Evolutionary conservation across 1,140 invertebrate genomes (phyloP).

Genomic region (Polypedilum vanderplanki): DNA sequence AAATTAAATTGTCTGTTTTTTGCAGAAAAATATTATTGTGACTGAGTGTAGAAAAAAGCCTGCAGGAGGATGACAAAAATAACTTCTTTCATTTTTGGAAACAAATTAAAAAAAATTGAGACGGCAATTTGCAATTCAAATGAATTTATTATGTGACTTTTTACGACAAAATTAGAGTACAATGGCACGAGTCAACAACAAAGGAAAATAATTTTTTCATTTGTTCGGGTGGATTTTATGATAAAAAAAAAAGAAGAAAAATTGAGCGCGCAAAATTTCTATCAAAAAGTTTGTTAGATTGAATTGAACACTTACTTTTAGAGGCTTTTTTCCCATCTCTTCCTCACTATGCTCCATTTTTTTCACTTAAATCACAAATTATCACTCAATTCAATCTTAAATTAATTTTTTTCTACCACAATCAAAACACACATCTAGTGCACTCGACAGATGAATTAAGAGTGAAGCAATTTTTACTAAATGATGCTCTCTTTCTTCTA

Average conservation of each 20-base stretch:
- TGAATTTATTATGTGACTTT: too few species aligned
- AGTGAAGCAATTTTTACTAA: background rate
- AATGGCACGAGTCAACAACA: background rate
- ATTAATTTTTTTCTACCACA: background rate
- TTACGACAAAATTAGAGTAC: background rate
- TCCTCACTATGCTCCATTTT: constrained; percentile 21
- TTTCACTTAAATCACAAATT: background rate
- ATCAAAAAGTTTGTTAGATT: background rate
- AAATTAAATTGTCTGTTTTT: too few species aligned
- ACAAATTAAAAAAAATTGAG: too few species aligned
- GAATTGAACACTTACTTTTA: background rate
- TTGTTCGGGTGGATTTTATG: background rate
- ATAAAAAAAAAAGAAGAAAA: background rate
- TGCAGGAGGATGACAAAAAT: too few species aligned
- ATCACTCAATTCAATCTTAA: background rate
- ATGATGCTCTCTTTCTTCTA: constrained; percentile 4
- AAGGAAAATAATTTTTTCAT: background rate
- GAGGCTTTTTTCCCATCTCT: background rate
- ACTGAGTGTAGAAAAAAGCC: too few species aligned
- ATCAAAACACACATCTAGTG: background rate
- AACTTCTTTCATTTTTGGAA: too few species aligned
- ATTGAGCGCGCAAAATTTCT: background rate
- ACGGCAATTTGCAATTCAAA: too few species aligned
- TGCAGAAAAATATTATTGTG: too few species aligned
- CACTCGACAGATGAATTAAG: background rate